phyloP scores from a whole-genome alignment of 1,140 invertebrate genomes.

The Heliothis virescens region DNA sequence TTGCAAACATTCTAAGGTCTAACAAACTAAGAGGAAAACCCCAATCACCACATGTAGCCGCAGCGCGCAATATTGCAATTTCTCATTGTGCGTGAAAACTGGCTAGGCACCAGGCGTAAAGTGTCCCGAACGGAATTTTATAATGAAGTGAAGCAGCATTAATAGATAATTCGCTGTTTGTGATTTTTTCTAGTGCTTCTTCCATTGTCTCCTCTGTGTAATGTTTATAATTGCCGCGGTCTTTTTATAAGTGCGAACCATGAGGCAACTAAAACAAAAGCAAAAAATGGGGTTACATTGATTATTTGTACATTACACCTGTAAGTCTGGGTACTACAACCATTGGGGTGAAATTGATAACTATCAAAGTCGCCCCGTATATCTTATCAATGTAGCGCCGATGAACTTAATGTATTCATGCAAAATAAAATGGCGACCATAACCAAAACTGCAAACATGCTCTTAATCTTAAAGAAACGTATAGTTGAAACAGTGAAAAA shows the following conservation, averaged over 20 bases:
- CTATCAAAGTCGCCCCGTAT: constrained; percentile 19
- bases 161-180: constrained; percentile 1
- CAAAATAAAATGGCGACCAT: background rate
- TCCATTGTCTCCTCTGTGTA: background rate
- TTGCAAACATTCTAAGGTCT: constrained; percentile 19
- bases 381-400: background rate
- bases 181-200: constrained; percentile 4
- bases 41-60: background rate
- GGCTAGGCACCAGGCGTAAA: background rate
- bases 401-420: background rate
- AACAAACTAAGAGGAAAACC: constrained; percentile 15
- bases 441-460: too few relatives aligned
- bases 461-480: background rate
- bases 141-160: constrained; percentile 2
- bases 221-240: constrained; percentile 12
- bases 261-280: constrained; percentile 6
- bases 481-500: background rate
- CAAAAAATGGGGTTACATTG: constrained; percentile 1
- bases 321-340: constrained; percentile 1
- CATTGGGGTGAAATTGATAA: constrained; percentile 12
- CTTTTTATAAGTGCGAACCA: constrained; percentile 6
- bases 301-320: constrained; percentile 4
- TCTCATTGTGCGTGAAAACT: background rate
- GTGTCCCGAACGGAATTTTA: background rate
- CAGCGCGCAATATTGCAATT: constrained; percentile 3